Evolutionary conservation across 2,113 vertebrate genomes (phyloP).

Genomic region (Channa argus): DNA sequence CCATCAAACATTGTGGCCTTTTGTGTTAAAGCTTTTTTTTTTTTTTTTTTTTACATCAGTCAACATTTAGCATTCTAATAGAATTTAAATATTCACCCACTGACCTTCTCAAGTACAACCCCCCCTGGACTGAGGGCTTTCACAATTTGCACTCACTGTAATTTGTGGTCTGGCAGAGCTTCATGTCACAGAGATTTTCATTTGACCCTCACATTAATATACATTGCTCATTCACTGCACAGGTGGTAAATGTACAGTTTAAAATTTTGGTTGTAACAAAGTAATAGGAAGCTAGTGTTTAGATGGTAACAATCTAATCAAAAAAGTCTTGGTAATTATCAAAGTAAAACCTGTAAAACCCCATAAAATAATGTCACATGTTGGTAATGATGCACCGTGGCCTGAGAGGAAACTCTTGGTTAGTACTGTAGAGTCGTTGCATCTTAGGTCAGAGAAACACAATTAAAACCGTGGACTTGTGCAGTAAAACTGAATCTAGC

Average conservation of each 20-base stretch:
- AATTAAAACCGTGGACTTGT: background rate
- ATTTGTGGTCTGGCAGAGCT: conserved; percentile 30
- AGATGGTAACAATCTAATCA: too few species aligned
- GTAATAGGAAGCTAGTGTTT: too few species aligned
- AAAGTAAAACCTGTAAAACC: too few species aligned
- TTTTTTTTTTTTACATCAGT: conserved; percentile 11
- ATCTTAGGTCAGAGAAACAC: too few species aligned
- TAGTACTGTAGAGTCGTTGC: too few species aligned
- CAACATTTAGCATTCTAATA: conserved; percentile 41
- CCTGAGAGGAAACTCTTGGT: too few species aligned
- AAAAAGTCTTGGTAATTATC: too few species aligned
- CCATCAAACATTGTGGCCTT: background rate
- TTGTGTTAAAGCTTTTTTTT: conserved; percentile 10
- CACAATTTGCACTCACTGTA: conserved; percentile 19
- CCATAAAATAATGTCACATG: too few species aligned
- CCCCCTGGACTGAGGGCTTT: conserved; percentile 14
- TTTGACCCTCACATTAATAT: conserved; percentile 29
- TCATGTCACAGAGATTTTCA: conserved; percentile 36
- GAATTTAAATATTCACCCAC: conserved; percentile 54
- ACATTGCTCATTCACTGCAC: conserved; percentile 27
- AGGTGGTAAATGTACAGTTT: conserved; percentile 24
- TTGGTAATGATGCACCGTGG: too few species aligned
- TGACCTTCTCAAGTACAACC: conserved; percentile 30
- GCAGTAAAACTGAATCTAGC: background rate
- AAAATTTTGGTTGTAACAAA: too few species aligned